Evolutionary conservation across 2,888 invertebrate genomes (phyloP).

Genomic region (Caenorhabditis sp.): DNA sequence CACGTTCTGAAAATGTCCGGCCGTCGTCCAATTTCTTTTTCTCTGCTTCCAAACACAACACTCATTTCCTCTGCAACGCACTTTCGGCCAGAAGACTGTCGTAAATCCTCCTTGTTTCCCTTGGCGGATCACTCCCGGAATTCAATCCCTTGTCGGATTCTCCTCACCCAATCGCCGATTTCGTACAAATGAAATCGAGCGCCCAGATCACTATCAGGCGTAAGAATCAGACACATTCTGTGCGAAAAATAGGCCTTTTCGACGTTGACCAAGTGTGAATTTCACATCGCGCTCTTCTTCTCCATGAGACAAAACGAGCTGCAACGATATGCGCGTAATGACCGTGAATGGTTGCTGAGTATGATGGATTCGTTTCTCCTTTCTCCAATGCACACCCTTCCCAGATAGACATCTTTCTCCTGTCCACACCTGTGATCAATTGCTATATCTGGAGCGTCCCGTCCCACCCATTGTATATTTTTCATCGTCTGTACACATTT

Average conservation of each 20-base stretch:
- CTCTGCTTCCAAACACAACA: not conserved
- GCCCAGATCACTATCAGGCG: constrained; percentile 63
- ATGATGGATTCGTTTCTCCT: constrained; percentile 44
- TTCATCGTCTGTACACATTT: constrained; percentile 18
- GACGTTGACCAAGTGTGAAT: constrained; percentile 44
- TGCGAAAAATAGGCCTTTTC: constrained; percentile 60
- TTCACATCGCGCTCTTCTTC: constrained; percentile 24
- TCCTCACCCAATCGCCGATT: constrained; percentile 46
- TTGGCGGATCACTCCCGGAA: constrained; percentile 55
- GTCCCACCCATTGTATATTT: constrained; percentile 15
- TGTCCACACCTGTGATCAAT: constrained; percentile 41
- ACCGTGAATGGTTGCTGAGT: constrained; percentile 43
- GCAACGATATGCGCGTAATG: constrained; percentile 25
- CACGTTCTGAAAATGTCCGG: constrained; percentile 30
- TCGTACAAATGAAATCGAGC: constrained; percentile 58
- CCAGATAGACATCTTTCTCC: constrained; percentile 33
- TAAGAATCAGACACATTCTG: constrained; percentile 61
- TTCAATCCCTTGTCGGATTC: constrained; percentile 21
- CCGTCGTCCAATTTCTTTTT: not conserved
- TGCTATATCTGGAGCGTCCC: constrained; percentile 26
- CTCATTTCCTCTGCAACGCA: constrained; percentile 29
- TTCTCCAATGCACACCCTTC: constrained; percentile 27
- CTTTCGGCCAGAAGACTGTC: constrained; percentile 46
- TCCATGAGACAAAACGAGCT: constrained; percentile 6
- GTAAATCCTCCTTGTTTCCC: constrained; percentile 56